These are phyloP conservation scores for Leptothorax acervorum DNA, from an alignment of 2,888 invertebrate species.

Conservation along the genomic window DNA sequence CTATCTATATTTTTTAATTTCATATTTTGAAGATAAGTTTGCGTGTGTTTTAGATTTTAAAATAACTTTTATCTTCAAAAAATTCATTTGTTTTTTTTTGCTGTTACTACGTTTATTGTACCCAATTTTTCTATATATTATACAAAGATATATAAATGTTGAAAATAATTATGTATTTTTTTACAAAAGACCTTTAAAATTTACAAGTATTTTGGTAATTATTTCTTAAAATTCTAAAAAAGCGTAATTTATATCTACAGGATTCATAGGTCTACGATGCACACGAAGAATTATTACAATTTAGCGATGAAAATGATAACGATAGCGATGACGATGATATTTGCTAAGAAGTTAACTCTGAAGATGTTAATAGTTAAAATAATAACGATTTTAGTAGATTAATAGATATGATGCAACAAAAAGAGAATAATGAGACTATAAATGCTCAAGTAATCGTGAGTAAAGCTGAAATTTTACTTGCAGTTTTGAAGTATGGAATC, in stretches of 20 bases:
- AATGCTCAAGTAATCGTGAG: neutral
- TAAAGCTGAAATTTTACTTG: conserved; percentile 2
- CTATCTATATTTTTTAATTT: too few relatives aligned
- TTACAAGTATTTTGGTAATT: neutral
- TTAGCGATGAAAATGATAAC: neutral
- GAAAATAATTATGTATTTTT: neutral
- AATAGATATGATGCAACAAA: neutral
- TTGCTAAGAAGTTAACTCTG: neutral
- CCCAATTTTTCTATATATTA: neutral
- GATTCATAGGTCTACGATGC: neutral
- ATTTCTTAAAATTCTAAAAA: neutral
- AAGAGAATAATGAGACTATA: neutral
- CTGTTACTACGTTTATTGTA: neutral
- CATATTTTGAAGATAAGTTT: too few relatives aligned
- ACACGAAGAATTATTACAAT: neutral
- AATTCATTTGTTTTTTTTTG: neutral
- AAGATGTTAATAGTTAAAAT: neutral
- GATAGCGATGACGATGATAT: neutral
- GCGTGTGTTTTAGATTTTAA: too few relatives aligned
- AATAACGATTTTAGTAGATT: conserved; percentile 8
- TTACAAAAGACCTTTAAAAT: neutral
- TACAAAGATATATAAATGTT: neutral
- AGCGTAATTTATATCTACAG: neutral
- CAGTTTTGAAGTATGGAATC: neutral
- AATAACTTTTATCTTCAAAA: neutral